Evolutionary conservation across 2,888 invertebrate species (phyloP).

Genomic region (Orthosia gracilis): DNA sequence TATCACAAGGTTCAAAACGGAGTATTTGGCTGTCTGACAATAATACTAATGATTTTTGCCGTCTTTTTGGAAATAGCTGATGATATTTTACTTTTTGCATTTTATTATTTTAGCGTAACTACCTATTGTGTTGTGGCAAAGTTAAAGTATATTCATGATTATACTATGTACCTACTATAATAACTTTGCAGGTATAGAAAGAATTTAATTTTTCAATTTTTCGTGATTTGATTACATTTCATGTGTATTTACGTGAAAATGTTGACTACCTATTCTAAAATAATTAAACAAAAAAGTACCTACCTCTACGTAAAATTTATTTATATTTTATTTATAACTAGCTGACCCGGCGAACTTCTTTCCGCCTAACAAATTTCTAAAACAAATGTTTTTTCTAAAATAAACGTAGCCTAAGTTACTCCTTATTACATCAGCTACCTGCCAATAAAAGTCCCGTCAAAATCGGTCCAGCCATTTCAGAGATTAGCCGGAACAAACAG

Average conservation of each 20-base stretch:
- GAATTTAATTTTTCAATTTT: background rate
- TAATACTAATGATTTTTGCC: conserved; percentile 24
- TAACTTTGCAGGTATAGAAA: too few relatives aligned
- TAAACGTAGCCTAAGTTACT: too few relatives aligned
- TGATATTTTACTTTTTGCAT: background rate
- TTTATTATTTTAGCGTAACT: background rate
- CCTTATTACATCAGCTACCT: too few relatives aligned
- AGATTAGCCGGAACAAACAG: too few relatives aligned
- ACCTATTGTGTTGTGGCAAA: background rate
- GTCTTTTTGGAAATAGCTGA: conserved; percentile 17
- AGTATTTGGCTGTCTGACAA: background rate
- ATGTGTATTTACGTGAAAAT: background rate
- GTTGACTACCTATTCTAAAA: background rate
- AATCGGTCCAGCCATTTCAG: too few relatives aligned
- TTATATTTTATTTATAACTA: conserved; percentile 23
- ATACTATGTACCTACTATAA: too few relatives aligned
- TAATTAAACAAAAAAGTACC: background rate
- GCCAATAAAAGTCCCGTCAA: too few relatives aligned
- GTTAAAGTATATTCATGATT: background rate
- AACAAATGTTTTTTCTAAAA: too few relatives aligned
- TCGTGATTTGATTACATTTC: background rate
- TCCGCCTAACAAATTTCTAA: too few relatives aligned
- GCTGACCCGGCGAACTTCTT: too few relatives aligned
- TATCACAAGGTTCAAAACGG: conserved; percentile 39
- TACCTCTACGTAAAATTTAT: background rate